A percentile compares a stretch with the other conserved stretches of the same genome.
These are phyloP conservation scores for Phengaris arion DNA, from an alignment of 2,888 invertebrate genomes.

Conservation along the genomic window DNA sequence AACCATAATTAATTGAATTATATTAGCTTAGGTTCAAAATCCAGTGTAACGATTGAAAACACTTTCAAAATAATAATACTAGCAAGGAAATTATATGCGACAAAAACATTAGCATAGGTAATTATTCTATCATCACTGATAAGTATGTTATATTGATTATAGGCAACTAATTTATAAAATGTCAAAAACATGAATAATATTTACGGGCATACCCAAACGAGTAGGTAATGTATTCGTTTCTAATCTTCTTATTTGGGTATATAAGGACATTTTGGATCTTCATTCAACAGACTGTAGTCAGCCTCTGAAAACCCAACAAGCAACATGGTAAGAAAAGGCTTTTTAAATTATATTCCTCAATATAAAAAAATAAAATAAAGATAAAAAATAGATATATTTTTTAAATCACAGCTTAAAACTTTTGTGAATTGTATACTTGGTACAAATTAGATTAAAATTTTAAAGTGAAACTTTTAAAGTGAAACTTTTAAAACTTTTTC, in stretches of 20 bases:
- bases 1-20: too few relatives aligned
- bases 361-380: not conserved
- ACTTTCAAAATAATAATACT: not conserved
- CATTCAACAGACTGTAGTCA: slow-evolving; percentile 49
- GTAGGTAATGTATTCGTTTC: slow-evolving; percentile 45
- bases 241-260: slow-evolving; percentile 42
- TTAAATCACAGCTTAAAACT: too few relatives aligned
- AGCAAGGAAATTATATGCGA: not conserved
- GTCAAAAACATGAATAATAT: slow-evolving; percentile 17
- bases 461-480: too few relatives aligned
- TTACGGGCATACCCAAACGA: slow-evolving; percentile 41
- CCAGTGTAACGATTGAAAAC: too few relatives aligned
- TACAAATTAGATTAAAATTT: too few relatives aligned
- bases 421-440: too few relatives aligned
- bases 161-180: slow-evolving; percentile 5
- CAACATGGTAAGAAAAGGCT: slow-evolving; percentile 53
- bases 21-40: too few relatives aligned
- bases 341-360: slow-evolving; percentile 16
- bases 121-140: not conserved
- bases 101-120: not conserved
- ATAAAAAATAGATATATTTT: too few relatives aligned
- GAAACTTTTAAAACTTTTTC: too few relatives aligned
- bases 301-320: slow-evolving; percentile 46
- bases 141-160: not conserved
- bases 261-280: slow-evolving; percentile 47